Percentiles rank a stretch among this genome's conserved stretches.
Evolutionary conservation across 2,888 invertebrate genomes (phyloP).

Genomic region (Allacma fusca): DNA sequence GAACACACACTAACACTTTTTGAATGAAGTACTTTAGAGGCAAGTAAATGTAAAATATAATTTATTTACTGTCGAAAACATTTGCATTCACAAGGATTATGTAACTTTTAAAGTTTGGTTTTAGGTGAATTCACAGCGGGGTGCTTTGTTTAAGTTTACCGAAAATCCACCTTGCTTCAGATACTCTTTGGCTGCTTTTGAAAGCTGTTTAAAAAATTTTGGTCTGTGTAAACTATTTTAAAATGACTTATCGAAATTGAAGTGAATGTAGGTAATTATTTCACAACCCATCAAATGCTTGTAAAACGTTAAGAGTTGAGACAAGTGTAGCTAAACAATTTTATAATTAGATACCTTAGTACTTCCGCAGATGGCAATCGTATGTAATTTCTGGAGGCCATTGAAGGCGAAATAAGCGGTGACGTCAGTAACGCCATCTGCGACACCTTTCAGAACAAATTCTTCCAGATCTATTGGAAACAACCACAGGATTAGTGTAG

Average conservation of each 20-base stretch:
- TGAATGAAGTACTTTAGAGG: too few species aligned
- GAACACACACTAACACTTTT: too few species aligned
- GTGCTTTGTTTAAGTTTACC: background rate
- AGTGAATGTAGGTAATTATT: too few species aligned
- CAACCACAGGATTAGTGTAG: too few species aligned
- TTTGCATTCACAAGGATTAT: too few species aligned
- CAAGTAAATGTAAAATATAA: too few species aligned
- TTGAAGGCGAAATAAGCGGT: conserved; percentile 51
- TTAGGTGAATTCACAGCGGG: background rate
- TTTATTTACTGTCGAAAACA: too few species aligned
- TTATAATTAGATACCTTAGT: conserved; percentile 27
- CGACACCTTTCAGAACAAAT: conserved; percentile 53
- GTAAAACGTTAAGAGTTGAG: too few species aligned
- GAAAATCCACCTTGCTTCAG: background rate
- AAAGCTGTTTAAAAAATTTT: background rate
- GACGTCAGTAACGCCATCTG: conserved; percentile 57
- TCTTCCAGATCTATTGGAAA: conserved; percentile 44
- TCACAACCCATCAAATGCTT: too few species aligned
- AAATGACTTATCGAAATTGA: background rate
- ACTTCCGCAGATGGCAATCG: conserved; percentile 31
- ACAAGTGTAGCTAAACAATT: too few species aligned
- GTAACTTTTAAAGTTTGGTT: too few species aligned
- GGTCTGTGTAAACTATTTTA: background rate
- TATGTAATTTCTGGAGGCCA: conserved; percentile 52
- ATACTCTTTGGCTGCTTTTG: background rate